These are phyloP conservation scores for Platorchestia sp. DNA, from an alignment of 1,140 invertebrate species.

Conservation along the genomic window DNA sequence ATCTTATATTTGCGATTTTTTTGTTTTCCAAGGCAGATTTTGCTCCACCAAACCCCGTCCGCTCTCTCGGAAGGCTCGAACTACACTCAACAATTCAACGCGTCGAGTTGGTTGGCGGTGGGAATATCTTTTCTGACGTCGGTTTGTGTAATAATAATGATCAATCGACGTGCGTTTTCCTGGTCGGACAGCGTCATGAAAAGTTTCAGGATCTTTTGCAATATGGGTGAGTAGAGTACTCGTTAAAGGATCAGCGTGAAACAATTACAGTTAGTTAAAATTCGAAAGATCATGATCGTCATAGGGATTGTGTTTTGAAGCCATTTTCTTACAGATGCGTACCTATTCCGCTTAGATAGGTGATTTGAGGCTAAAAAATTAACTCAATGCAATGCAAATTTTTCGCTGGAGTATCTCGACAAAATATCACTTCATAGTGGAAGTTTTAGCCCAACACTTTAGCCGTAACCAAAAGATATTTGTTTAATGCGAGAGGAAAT, in stretches of 20 bases:
- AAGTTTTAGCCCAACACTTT: no score
- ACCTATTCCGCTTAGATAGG: no score
- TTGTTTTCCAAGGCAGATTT: neutral
- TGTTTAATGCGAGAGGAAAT: no score
- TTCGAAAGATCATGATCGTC: neutral
- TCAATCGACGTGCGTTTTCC: neutral
- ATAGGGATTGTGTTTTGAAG: no score
- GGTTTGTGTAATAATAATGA: neutral
- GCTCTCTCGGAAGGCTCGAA: neutral
- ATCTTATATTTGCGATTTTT: no score
- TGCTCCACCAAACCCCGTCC: neutral
- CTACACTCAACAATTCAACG: conserved; percentile 16
- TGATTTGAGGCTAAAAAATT: no score
- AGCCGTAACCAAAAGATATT: no score
- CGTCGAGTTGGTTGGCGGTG: neutral
- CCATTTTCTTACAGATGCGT: no score
- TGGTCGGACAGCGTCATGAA: neutral
- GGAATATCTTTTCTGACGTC: neutral
- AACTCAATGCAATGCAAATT: no score
- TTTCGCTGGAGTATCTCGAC: no score
- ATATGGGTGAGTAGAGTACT: neutral
- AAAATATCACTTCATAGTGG: no score
- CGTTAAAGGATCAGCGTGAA: no score
- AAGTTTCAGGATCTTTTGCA: conserved; percentile 24
- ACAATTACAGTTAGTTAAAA: neutral